Evolutionary conservation across 1,140 invertebrate species (phyloP).

Genomic region (Drosophila cardini): DNA sequence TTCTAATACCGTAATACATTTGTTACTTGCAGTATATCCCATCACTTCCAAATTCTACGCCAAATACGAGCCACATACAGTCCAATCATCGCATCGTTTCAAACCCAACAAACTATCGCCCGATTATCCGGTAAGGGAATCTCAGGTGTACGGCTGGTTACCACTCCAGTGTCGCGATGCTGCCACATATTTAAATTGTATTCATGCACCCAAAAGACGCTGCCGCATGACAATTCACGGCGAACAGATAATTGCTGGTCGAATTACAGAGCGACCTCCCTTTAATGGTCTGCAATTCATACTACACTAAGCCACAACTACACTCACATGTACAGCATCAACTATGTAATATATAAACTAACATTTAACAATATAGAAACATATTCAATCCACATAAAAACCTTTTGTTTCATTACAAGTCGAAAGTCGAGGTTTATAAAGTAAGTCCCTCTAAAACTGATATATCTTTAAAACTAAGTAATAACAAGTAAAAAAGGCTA

Average conservation of each 20-base stretch:
- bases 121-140: constrained; percentile 60
- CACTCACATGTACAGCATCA: neutral
- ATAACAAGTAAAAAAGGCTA: too few relatives aligned
- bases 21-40: constrained; percentile 57
- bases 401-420: too few relatives aligned
- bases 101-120: constrained; percentile 9
- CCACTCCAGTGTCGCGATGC: constrained; percentile 46
- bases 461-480: too few relatives aligned
- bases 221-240: constrained; percentile 76
- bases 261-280: constrained; percentile 68
- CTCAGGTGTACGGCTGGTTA: constrained; percentile 75
- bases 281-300: constrained; percentile 76
- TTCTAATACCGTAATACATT: constrained; percentile 3
- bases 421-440: too few relatives aligned
- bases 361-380: too few relatives aligned
- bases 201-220: constrained; percentile 72
- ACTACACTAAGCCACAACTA: constrained; percentile 47
- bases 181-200: constrained; percentile 59
- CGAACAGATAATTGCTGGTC: constrained; percentile 65
- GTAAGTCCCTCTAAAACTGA: too few relatives aligned
- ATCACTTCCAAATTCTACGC: constrained; percentile 75
- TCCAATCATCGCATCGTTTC: constrained; percentile 30
- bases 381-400: too few relatives aligned
- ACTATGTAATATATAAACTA: neutral
- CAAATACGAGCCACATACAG: constrained; percentile 51